Conservation (phyloP, 1,140 invertebrate genomes). For the Batillaria attramentaria region DNA sequence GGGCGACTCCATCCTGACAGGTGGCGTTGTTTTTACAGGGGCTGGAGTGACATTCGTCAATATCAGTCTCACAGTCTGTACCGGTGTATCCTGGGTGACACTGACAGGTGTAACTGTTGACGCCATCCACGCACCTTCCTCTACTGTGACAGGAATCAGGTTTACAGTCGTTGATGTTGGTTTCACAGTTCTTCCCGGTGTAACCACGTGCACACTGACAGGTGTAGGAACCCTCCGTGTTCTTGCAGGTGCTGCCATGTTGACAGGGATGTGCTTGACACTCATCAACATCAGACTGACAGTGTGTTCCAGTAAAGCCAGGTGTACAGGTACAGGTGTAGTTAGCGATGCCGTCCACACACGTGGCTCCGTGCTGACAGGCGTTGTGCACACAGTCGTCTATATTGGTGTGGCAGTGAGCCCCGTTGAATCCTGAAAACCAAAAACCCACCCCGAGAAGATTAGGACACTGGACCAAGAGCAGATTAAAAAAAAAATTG, state of each 20-base stretch:
- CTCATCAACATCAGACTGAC: not conserved
- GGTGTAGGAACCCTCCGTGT: no score
- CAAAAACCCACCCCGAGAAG: no score
- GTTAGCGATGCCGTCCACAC: slow-evolving; percentile 78
- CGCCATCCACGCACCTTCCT: not conserved
- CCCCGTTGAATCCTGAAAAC: slow-evolving; percentile 74
- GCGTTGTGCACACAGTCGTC: slow-evolving; percentile 94
- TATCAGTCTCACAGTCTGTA: not conserved
- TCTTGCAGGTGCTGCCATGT: no score
- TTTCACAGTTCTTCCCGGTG: no score
- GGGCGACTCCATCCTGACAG: not conserved
- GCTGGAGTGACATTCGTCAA: not conserved
- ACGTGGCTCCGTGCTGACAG: slow-evolving; percentile 88
- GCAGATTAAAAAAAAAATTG: no score
- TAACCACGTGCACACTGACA: no score
- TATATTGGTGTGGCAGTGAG: slow-evolving; percentile 80
- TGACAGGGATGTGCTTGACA: slow-evolving; percentile 5
- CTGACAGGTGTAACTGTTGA: not conserved
- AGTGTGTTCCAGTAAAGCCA: slow-evolving; percentile 33
- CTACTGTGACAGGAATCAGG: not conserved
- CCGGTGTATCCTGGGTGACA: not conserved
- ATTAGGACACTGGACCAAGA: no score
- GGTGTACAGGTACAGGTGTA: slow-evolving; percentile 83
- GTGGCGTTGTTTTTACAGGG: not conserved
- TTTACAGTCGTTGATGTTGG: not conserved